Conservation (phyloP, 2,113 vertebrate genomes). For the Sphyrna mokarran region DNA sequence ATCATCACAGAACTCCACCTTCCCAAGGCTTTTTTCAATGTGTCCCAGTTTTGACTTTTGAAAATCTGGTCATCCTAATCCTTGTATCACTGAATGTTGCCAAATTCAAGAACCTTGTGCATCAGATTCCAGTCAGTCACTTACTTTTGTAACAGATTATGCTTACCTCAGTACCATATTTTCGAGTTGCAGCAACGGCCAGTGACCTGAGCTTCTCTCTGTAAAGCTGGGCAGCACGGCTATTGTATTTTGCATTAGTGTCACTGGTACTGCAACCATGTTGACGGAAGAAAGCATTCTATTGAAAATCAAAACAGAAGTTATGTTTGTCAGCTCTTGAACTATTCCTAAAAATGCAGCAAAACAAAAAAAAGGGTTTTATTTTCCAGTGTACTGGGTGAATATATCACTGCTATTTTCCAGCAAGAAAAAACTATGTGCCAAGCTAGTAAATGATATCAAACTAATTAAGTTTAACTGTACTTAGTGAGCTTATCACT, state of each 20-base stretch:
- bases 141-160: background rate
- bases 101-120: background rate
- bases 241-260: conserved; percentile 85
- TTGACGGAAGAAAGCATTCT: conserved; percentile 82
- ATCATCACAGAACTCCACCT: no score
- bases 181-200: conserved; percentile 73
- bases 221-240: conserved; percentile 77
- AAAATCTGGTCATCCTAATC: background rate
- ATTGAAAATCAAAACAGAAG: conserved; percentile 13
- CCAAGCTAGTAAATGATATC: background rate
- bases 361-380: background rate
- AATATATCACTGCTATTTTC: background rate
- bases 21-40: no score
- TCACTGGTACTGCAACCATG: conserved; percentile 72
- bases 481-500: no score
- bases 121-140: background rate
- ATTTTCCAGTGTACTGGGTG: background rate
- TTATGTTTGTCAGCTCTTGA: background rate
- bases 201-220: conserved; percentile 74
- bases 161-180: conserved; percentile 81
- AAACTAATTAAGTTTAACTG: background rate
- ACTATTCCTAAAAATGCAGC: background rate
- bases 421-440: background rate
- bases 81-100: background rate
- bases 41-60: no score